Percentiles rank a stretch among this genome's conserved stretches.
These are phyloP conservation scores for Lycia hirtaria DNA, from an alignment of 2,888 invertebrate species.

Conservation along the genomic window DNA sequence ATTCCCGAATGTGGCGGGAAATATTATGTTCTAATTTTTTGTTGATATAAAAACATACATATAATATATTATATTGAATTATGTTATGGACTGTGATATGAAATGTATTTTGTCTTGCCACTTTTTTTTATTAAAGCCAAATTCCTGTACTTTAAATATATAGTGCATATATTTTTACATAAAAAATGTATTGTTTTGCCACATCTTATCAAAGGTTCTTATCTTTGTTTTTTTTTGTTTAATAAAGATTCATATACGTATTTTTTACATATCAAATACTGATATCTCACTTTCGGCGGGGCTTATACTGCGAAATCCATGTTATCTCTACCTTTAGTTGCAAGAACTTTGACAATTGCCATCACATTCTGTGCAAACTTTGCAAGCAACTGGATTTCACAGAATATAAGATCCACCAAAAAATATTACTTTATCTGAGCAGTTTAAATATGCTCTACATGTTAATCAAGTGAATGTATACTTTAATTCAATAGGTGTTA, in stretches of 20 bases:
- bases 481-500: neutral
- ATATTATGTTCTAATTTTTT: neutral
- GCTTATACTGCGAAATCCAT: no score
- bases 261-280: no score
- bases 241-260: neutral
- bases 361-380: no score
- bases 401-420: no score
- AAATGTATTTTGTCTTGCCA: neutral
- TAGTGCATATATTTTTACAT: no score
- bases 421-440: conserved; percentile 4
- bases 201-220: neutral
- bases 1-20: neutral
- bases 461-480: neutral
- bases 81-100: conserved; percentile 16
- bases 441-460: neutral
- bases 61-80: neutral
- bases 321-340: no score
- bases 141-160: no score
- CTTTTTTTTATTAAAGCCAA: no score
- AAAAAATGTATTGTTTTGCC: neutral
- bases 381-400: no score
- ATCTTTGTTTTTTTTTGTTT: neutral
- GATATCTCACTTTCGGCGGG: no score
- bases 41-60: neutral
- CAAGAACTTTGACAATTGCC: no score